These are phyloP conservation scores for Fragum fragum DNA, from an alignment of 2,888 invertebrate species.

Conservation along the genomic window DNA sequence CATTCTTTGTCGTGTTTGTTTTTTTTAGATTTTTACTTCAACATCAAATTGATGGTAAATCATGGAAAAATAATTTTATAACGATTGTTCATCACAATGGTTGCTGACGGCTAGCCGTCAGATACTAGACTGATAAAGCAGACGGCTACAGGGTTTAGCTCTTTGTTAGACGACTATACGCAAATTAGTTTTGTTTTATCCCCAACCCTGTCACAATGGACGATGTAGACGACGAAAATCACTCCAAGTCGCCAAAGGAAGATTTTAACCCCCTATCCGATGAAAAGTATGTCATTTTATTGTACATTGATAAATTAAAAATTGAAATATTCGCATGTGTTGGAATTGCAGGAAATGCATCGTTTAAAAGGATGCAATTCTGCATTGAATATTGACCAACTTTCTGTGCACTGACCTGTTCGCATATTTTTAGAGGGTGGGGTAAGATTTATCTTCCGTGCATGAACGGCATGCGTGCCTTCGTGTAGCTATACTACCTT, in stretches of 20 bases:
- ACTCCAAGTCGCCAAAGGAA: constrained; percentile 73
- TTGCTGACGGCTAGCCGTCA: no score
- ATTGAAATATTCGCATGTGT: constrained; percentile 19
- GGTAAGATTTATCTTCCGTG: constrained; percentile 18
- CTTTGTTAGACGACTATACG: no score
- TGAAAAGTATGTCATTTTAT: constrained; percentile 70
- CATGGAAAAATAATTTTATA: no score
- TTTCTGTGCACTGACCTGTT: neutral
- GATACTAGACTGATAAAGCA: no score
- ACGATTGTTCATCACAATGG: no score
- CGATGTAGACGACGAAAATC: constrained; percentile 67
- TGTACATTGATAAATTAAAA: no score
- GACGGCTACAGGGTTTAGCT: no score
- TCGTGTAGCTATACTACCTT: no score
- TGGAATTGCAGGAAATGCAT: constrained; percentile 7
- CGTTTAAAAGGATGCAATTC: constrained; percentile 32
- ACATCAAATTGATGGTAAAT: no score
- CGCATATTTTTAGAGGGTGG: constrained; percentile 24
- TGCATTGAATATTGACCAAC: constrained; percentile 13
- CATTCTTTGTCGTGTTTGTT: no score
- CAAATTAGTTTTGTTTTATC: neutral
- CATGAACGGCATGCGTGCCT: no score
- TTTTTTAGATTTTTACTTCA: no score
- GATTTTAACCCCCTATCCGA: constrained; percentile 78
- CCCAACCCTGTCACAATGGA: constrained; percentile 70